Conservation (phyloP, 2,113 vertebrate genomes). For the Pavo muticus region DNA sequence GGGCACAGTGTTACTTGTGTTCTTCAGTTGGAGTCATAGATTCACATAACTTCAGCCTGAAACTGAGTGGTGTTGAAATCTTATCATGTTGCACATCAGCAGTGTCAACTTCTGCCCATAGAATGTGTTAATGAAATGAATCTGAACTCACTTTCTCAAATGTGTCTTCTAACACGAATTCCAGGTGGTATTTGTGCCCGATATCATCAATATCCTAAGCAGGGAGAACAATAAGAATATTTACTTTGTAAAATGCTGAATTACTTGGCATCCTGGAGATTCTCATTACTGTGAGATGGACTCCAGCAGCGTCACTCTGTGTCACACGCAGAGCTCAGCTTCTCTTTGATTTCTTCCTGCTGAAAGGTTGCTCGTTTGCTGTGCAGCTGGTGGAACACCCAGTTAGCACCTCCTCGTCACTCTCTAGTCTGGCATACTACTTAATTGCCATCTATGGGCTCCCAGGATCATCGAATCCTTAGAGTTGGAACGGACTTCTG, state of each 20-base stretch:
- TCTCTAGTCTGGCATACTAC: accelerated
- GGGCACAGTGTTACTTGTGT: not conserved
- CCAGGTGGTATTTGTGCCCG: slow-evolving; percentile 86
- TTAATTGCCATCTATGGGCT: accelerated
- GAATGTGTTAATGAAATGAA: not conserved
- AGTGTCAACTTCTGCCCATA: not conserved
- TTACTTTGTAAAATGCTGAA: not conserved
- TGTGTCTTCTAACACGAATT: slow-evolving; percentile 83
- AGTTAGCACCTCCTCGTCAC: accelerated
- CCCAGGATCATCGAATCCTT: too few relatives aligned
- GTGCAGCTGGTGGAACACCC: accelerated
- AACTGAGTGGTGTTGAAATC: not conserved
- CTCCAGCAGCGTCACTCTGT: not conserved
- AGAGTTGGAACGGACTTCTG: too few relatives aligned
- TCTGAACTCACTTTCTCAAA: slow-evolving; percentile 82
- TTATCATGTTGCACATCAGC: not conserved
- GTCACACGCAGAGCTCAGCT: accelerated
- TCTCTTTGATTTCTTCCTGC: not conserved
- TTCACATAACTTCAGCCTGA: not conserved
- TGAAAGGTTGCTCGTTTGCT: not conserved
- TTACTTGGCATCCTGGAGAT: not conserved
- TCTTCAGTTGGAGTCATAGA: not conserved
- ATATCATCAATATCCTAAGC: slow-evolving; percentile 79
- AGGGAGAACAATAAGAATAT: not conserved
- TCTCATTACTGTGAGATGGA: accelerated